Base-by-base conservation (phyloP, 2,888 invertebrate genomes). In the Idaea dimidiata region DNA sequence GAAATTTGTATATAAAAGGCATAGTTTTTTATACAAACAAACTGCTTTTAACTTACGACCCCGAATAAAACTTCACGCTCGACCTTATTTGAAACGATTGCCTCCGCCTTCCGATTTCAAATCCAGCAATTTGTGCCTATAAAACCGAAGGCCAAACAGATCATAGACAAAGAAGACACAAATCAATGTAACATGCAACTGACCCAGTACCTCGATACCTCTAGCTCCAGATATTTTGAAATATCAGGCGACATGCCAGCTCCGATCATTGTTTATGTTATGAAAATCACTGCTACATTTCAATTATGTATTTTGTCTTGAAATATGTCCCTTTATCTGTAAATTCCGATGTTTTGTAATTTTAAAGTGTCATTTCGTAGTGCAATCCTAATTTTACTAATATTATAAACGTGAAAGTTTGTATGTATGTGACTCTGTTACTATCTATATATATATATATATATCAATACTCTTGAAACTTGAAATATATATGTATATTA, bases 101-200 rank as follows among this genome's bases (percentile, higher is more conserved):
- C 67, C 60, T 68, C 78, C 79, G 80, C 82, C 80, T 72, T 73
- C 72, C 58, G 71, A 68, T 66, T 66, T 61, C 72, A 63, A 65
- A 77, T 72, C 72, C 80, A 75, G 80, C 80, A 86, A 88, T 88
- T 88, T 88, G 75, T 76, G 79, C 71, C 80, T 73, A 84, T 88
- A 87, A 88, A 88, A 81, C 76, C 67, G 81, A 85, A 87, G 88
- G 87, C 77, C 80, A 75, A 64, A 72, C 64, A 70, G 65, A 69
- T 71, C 65, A 63, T 62, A 64, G 60, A 66, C 67, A 67, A 71
- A 72, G 66, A 70, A 71, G 71, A 74, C 70, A 73, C 70, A 73
- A 72, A 72, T 66, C 67, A 62, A 62, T 57, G 66, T 54, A 61
- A 62, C 59, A 61, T 58, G 62, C 66, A 57, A 66, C 62, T 66